phyloP scores from a whole-genome alignment of 1,140 invertebrate genomes.

The Dolichoris vasculosae region DNA sequence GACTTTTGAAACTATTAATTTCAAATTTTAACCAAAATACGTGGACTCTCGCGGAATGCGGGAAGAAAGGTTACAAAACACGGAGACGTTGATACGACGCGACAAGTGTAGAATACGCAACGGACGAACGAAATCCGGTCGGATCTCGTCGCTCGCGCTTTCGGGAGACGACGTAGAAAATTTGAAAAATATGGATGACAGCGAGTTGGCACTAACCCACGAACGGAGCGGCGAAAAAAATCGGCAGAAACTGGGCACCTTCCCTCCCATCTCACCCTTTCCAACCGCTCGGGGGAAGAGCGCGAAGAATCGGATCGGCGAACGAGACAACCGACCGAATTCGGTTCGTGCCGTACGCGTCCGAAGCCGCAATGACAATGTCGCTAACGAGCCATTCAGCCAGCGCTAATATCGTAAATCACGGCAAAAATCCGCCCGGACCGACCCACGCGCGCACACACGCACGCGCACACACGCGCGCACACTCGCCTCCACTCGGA shows the following conservation, averaged over 20 bases:
- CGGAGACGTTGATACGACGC: not conserved
- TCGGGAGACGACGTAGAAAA: not conserved
- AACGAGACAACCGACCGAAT: slow-evolving; percentile 45
- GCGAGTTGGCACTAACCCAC: not conserved
- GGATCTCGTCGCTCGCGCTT: not conserved
- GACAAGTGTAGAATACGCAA: not conserved
- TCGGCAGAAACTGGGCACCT: not conserved
- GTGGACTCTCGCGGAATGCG: not conserved
- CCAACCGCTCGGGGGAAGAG: no score
- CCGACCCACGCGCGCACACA: not conserved
- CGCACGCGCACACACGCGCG: not conserved
- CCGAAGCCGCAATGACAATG: slow-evolving; percentile 65
- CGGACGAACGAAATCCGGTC: not conserved
- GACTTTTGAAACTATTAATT: not conserved
- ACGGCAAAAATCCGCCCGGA: slow-evolving; percentile 61
- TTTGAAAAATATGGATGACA: not conserved
- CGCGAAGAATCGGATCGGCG: not conserved
- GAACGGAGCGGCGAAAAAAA: not conserved
- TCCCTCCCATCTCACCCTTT: no score
- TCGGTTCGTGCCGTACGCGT: slow-evolving; percentile 35
- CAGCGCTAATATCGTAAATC: slow-evolving; percentile 66
- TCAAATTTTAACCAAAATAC: not conserved
- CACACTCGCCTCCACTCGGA: not conserved
- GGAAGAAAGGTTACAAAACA: not conserved
- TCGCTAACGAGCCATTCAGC: slow-evolving; percentile 67